Conservation (phyloP, 2,888 invertebrate species). For the Torymus auratus region DNA sequence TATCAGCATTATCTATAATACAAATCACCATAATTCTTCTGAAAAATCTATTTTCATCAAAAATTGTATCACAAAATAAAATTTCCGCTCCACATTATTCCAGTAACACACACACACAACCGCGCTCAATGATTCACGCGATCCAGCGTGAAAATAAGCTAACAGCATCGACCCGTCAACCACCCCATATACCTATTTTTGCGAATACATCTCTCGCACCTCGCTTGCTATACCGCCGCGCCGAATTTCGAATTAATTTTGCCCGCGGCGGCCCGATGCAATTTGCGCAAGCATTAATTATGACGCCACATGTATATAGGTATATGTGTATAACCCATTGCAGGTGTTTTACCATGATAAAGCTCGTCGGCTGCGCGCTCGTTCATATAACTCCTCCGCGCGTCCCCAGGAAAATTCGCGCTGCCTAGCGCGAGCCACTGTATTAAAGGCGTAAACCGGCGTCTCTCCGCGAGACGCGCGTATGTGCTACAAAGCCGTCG, state of each 20-base stretch:
- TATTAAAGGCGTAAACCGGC: slow-evolving; percentile 19
- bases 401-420: slow-evolving; percentile 22
- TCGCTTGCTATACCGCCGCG: background rate
- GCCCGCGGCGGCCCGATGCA: background rate
- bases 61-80: too few species aligned
- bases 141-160: too few species aligned
- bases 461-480: background rate
- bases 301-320: background rate
- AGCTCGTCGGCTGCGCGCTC: background rate
- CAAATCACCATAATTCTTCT: too few species aligned
- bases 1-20: too few species aligned
- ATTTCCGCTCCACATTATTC: too few species aligned
- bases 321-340: background rate
- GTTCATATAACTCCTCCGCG: too few species aligned
- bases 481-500: slow-evolving; percentile 12
- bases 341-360: slow-evolving; percentile 35
- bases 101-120: too few species aligned
- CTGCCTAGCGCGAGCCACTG: background rate
- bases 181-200: too few species aligned
- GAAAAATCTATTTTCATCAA: too few species aligned
- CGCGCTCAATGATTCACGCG: too few species aligned
- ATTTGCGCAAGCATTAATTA: slow-evolving; percentile 38
- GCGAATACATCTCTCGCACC: background rate
- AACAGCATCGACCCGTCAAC: too few species aligned
- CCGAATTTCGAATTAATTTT: slow-evolving; percentile 42